Conservation (phyloP, 2,113 vertebrate species). For the Coregonus clupeaformis region DNA sequence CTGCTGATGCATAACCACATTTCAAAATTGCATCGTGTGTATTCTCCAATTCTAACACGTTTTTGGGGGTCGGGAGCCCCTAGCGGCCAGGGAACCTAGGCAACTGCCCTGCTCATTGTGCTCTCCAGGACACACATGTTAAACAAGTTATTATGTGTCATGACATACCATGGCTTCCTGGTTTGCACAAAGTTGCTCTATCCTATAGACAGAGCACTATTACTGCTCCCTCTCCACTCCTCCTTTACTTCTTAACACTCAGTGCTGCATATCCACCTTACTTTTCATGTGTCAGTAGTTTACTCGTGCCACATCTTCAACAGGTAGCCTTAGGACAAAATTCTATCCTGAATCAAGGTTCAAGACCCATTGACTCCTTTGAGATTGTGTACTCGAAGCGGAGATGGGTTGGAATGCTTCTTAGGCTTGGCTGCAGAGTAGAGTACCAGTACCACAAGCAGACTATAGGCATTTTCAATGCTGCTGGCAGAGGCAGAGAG, state of each 20-base stretch:
- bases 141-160: constrained; percentile 3
- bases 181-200: background rate
- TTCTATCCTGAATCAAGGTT: background rate
- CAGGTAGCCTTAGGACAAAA: background rate
- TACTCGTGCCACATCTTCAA: background rate
- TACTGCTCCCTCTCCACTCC: background rate
- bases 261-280: background rate
- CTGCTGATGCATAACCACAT: no score
- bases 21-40: no score
- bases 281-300: background rate
- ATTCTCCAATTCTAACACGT: no score
- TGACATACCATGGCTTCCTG: background rate
- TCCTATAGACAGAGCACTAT: background rate
- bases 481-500: background rate
- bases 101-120: background rate
- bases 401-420: background rate
- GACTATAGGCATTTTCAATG: background rate
- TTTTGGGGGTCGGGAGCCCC: no score
- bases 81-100: no score
- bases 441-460: background rate
- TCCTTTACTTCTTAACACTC: background rate
- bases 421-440: background rate
- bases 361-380: background rate
- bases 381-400: background rate
- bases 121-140: background rate